A percentile compares a stretch with the other conserved stretches of the same genome.
phyloP scores from a whole-genome alignment of 2,888 invertebrate species.

The Myopa tessellatipennis region DNA sequence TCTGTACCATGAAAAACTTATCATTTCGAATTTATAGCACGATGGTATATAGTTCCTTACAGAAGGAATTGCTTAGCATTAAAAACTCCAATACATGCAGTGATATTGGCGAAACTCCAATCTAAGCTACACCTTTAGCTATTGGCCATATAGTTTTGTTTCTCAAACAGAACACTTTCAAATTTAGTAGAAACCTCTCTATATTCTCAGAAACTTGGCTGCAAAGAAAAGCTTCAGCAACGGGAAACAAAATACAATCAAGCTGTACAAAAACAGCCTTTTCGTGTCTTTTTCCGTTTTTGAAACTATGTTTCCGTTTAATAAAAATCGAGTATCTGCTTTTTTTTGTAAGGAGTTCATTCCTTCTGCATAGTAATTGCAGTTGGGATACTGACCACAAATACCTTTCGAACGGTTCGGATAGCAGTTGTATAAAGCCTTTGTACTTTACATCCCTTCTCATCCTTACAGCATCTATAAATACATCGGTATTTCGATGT shows the following conservation, averaged over 20 bases:
- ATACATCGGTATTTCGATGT: background rate
- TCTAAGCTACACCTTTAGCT: constrained; percentile 6
- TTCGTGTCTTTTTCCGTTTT: background rate
- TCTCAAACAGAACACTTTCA: constrained; percentile 11
- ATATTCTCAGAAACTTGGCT: constrained; percentile 18
- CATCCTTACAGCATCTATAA: constrained; percentile 4
- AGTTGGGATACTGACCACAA: constrained; percentile 1
- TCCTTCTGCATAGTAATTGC: background rate
- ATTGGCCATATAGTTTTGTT: constrained; percentile 7
- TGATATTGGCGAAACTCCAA: constrained; percentile 28
- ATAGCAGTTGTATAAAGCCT: background rate
- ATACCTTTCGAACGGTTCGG: background rate
- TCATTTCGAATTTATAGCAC: background rate
- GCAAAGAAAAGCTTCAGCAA: constrained; percentile 10
- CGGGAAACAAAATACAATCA: constrained; percentile 3
- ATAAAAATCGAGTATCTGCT: background rate
- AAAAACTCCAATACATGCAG: constrained; percentile 21
- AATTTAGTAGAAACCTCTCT: background rate
- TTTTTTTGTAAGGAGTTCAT: background rate
- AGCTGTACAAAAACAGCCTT: background rate
- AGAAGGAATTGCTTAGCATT: background rate
- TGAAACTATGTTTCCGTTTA: background rate
- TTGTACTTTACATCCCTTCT: background rate
- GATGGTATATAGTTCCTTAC: background rate
- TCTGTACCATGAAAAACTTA: constrained; percentile 14